These are phyloP conservation scores for Rhyacophila evoluta DNA, from an alignment of 2,888 invertebrate genomes.

Conservation along the genomic window DNA sequence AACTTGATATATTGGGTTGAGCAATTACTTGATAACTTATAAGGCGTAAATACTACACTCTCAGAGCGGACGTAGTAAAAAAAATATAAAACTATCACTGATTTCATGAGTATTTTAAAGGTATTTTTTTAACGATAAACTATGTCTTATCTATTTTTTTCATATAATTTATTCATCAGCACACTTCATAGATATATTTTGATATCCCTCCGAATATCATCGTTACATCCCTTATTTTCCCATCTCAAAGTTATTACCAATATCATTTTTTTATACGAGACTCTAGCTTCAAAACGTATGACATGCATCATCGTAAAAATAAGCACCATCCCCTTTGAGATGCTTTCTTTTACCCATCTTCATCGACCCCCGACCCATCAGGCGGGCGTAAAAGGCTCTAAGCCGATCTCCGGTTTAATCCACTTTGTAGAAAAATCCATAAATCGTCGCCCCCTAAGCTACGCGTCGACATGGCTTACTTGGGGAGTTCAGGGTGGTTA, in stretches of 20 bases:
- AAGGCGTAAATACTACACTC: too few relatives aligned
- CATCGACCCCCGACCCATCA: conserved; percentile 15
- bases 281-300: conserved; percentile 17
- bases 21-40: too few relatives aligned
- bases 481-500: not conserved
- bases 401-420: conserved; percentile 21
- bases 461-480: conserved; percentile 18
- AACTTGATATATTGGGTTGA: too few relatives aligned
- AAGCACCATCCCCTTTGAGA: not conserved
- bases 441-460: conserved; percentile 16
- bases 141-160: too few relatives aligned
- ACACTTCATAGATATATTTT: not conserved
- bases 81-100: too few relatives aligned
- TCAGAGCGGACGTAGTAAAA: too few relatives aligned
- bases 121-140: too few relatives aligned
- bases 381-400: conserved; percentile 9
- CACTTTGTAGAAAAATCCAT: conserved; percentile 24
- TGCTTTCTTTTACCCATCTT: conserved; percentile 14
- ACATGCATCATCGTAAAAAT: conserved; percentile 14
- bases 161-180: not conserved
- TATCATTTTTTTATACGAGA: conserved; percentile 1
- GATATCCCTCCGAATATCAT: not conserved
- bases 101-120: too few relatives aligned
- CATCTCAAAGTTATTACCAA: conserved; percentile 1
- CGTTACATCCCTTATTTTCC: not conserved